Percentiles rank a stretch among this genome's conserved stretches.
phyloP scores from a whole-genome alignment of 1,140 invertebrate species.

The Macrobrachium rosenbergii region DNA sequence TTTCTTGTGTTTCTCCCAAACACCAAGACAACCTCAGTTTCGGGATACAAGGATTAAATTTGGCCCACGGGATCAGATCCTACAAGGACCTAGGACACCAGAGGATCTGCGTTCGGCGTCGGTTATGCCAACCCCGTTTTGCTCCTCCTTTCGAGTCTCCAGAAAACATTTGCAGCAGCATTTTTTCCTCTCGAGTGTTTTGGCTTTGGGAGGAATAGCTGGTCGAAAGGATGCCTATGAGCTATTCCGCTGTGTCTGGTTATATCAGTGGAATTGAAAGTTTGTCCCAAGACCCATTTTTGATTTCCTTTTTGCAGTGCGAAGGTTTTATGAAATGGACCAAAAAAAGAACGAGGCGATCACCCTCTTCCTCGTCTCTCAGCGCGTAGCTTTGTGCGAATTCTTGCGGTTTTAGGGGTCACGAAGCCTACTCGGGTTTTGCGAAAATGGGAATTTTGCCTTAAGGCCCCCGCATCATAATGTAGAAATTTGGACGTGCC shows the following conservation, averaged over 20 bases:
- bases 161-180: no score
- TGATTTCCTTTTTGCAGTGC: no score
- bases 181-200: no score
- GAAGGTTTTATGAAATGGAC: no score
- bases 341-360: neutral
- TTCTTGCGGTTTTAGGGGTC: constrained; percentile 48
- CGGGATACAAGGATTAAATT: constrained; percentile 37
- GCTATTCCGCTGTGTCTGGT: no score
- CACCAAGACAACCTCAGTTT: neutral
- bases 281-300: no score
- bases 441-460: constrained; percentile 60
- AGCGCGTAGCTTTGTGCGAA: constrained; percentile 38
- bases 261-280: no score
- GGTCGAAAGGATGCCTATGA: no score
- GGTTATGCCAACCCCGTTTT: neutral
- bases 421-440: constrained; percentile 51
- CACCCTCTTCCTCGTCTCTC: constrained; percentile 1
- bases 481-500: constrained; percentile 56
- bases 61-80: constrained; percentile 46
- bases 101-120: neutral
- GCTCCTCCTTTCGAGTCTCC: neutral
- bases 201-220: no score
- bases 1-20: neutral
- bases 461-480: constrained; percentile 53
- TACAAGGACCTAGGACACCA: constrained; percentile 23